These are phyloP conservation scores for Hippocampus guttulatus DNA, from an alignment of 2,113 vertebrate genomes.

Conservation along the genomic window DNA sequence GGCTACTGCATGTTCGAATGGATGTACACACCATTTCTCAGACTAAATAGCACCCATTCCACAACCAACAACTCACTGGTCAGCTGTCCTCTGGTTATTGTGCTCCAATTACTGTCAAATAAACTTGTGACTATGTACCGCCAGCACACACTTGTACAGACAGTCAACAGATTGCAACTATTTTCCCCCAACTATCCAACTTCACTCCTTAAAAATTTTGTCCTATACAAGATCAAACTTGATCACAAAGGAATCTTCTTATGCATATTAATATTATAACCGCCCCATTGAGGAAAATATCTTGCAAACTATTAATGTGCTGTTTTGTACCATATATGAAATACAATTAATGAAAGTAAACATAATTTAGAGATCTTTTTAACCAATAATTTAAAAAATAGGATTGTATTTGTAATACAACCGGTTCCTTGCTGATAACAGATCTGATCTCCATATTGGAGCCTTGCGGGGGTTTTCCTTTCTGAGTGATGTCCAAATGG, in stretches of 20 bases:
- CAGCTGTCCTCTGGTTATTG: constrained; percentile 35
- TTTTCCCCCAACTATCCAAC: no score
- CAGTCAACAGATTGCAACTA: no score
- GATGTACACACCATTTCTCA: background rate
- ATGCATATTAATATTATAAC: no score
- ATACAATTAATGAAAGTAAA: no score
- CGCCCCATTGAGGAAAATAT: no score
- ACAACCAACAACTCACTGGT: constrained; percentile 17
- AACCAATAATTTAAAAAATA: no score
- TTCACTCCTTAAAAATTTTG: no score
- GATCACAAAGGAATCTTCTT: no score
- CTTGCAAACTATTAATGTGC: background rate
- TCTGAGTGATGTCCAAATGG: constrained; percentile 33
- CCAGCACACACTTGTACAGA: no score
- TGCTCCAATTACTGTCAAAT: constrained; percentile 51
- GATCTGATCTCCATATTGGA: constrained; percentile 23
- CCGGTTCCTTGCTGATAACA: background rate
- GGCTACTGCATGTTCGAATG: background rate
- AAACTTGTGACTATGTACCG: constrained; percentile 39
- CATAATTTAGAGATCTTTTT: no score
- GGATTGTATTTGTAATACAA: background rate
- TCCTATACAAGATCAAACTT: no score
- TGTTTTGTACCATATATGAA: background rate
- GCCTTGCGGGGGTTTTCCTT: constrained; percentile 20
- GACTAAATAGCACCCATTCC: constrained; percentile 18